Conservation (phyloP, 1,140 invertebrate genomes). For the Drosophila kikkawai region DNA sequence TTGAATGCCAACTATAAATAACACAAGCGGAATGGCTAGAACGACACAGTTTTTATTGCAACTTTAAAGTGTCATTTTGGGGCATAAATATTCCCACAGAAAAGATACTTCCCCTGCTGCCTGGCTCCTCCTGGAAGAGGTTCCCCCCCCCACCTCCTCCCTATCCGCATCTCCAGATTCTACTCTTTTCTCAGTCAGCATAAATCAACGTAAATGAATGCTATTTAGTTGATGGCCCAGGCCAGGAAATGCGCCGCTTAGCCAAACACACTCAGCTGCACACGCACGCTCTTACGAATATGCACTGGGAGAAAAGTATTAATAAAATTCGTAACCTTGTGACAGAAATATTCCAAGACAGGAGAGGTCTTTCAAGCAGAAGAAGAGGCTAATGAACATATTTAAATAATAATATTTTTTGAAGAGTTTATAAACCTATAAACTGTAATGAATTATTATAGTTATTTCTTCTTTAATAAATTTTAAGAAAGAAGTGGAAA, state of each 20-base stretch:
- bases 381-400: too few species aligned
- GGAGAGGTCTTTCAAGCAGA: too few species aligned
- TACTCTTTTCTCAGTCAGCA: slow-evolving; percentile 60
- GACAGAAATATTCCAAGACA: too few species aligned
- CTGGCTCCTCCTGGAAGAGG: not conserved
- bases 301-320: slow-evolving; percentile 10
- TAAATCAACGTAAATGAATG: slow-evolving; percentile 84
- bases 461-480: too few species aligned
- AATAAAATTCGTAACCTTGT: too few species aligned
- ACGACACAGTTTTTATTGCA: slow-evolving; percentile 72
- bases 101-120: slow-evolving; percentile 19
- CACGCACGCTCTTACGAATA: slow-evolving; percentile 17
- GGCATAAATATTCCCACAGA: slow-evolving; percentile 67
- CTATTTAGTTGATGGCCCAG: slow-evolving; percentile 80
- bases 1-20: slow-evolving; percentile 75
- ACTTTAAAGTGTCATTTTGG: slow-evolving; percentile 76
- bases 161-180: slow-evolving; percentile 24
- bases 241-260: slow-evolving; percentile 82
- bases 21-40: slow-evolving; percentile 35
- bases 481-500: too few species aligned
- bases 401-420: too few species aligned
- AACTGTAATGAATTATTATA: too few species aligned
- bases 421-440: too few species aligned
- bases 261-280: slow-evolving; percentile 51
- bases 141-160: not conserved